A percentile compares a stretch with the other conserved stretches of the same genome.
Evolutionary conservation across 2,113 vertebrate genomes (phyloP).

Genomic region (Symphodus melops): DNA sequence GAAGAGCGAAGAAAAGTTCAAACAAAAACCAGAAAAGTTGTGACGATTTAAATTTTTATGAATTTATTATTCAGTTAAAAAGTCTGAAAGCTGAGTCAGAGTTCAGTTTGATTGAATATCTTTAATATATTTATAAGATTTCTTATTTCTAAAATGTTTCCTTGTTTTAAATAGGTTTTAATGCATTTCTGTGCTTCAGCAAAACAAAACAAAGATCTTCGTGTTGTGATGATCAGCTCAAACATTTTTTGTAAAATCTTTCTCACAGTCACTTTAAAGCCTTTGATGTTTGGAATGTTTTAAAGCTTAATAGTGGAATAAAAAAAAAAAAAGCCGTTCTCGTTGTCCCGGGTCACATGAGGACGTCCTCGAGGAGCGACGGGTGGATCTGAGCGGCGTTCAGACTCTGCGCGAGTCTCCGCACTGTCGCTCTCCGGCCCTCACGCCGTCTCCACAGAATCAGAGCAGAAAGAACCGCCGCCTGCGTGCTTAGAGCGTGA

Average conservation of each 20-base stretch:
- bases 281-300: not conserved
- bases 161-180: not conserved
- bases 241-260: not conserved
- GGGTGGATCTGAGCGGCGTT: slow-evolving; percentile 81
- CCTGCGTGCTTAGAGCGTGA: slow-evolving; percentile 85
- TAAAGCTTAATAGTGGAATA: not conserved
- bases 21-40: not conserved
- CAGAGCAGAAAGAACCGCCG: slow-evolving; percentile 87
- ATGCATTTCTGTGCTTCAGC: not conserved
- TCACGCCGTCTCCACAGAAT: slow-evolving; percentile 87
- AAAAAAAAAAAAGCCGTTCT: not conserved
- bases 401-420: slow-evolving; percentile 81
- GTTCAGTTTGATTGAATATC: too few relatives aligned
- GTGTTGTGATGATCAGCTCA: not conserved
- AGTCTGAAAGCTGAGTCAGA: too few relatives aligned
- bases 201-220: not conserved
- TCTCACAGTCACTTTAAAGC: not conserved
- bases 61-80: too few relatives aligned
- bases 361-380: slow-evolving; percentile 81
- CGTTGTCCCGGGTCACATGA: not conserved
- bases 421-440: slow-evolving; percentile 87
- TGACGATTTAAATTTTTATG: too few relatives aligned
- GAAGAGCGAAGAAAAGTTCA: not conserved
- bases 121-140: too few relatives aligned
- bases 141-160: not conserved